Conservation (phyloP, 2,888 invertebrate species). For the Drosophila peninsularis region DNA sequence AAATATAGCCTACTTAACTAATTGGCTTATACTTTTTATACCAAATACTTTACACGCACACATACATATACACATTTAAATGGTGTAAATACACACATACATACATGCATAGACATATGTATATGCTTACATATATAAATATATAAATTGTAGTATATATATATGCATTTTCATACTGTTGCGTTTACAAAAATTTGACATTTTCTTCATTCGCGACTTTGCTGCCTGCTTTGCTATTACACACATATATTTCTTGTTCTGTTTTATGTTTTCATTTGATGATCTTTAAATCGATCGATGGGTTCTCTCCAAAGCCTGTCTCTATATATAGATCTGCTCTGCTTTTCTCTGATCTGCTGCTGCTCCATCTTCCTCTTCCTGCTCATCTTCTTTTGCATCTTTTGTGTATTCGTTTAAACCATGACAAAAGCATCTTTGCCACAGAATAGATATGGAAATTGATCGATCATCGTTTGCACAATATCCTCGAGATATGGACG, state of each 20-base stretch:
- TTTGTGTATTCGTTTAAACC: conserved; percentile 88
- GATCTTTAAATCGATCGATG: conserved; percentile 72
- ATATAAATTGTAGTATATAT: conserved; percentile 23
- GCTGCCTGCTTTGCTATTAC: conserved; percentile 31
- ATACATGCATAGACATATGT: conserved; percentile 12
- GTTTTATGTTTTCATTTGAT: conserved; percentile 19
- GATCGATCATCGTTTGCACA: conserved; percentile 98
- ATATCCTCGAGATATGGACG: conserved; percentile 97
- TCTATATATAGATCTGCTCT: not conserved
- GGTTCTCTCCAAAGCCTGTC: conserved; percentile 43
- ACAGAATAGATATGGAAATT: conserved; percentile 97
- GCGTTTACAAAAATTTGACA: conserved; percentile 47
- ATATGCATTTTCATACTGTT: conserved; percentile 41
- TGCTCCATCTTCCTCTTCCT: conserved; percentile 4
- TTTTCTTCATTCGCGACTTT: conserved; percentile 15
- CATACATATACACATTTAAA: conserved; percentile 17
- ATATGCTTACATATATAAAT: conserved; percentile 13
- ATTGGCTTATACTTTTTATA: conserved; percentile 41
- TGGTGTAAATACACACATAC: conserved; percentile 37
- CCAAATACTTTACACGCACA: conserved; percentile 52
- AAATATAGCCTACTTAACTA: conserved; percentile 77
- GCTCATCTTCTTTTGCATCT: not conserved
- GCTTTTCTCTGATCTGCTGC: not conserved
- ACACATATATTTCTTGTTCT: conserved; percentile 10
- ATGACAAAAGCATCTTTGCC: conserved; percentile 97